Percentiles rank a stretch among this genome's conserved stretches.
Conservation (phyloP, 2,888 invertebrate genomes). For the Agonopterix heracliana region DNA sequence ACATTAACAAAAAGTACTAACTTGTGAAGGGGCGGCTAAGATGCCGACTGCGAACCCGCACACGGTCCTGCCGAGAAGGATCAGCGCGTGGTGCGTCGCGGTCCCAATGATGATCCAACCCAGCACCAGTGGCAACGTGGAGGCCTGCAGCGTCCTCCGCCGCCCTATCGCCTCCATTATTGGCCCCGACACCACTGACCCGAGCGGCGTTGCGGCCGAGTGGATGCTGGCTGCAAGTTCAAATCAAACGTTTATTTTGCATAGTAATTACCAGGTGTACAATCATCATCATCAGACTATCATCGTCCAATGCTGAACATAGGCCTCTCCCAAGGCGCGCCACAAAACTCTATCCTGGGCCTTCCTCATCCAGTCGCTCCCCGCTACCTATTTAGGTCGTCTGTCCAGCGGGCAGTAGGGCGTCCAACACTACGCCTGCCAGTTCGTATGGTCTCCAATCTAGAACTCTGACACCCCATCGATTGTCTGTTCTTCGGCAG, state of each 20-base stretch:
- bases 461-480: no score
- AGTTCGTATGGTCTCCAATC: no score
- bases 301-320: no score
- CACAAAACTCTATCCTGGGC: no score
- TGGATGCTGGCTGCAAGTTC: slow-evolving; percentile 81
- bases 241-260: not conserved
- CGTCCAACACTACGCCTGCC: no score
- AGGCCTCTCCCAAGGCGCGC: no score
- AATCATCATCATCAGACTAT: no score
- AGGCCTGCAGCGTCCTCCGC: slow-evolving; percentile 78
- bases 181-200: slow-evolving; percentile 82
- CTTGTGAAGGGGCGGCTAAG: slow-evolving; percentile 85
- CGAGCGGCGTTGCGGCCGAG: slow-evolving; percentile 85
- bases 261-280: not conserved
- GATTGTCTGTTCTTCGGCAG: no score
- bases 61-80: slow-evolving; percentile 80
- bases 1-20: slow-evolving; percentile 33
- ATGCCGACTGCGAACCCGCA: slow-evolving; percentile 85
- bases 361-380: no score
- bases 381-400: no score
- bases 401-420: no score
- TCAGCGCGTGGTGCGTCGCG: slow-evolving; percentile 69
- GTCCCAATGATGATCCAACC: slow-evolving; percentile 83
- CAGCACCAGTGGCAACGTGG: slow-evolving; percentile 78
- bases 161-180: slow-evolving; percentile 83